A percentile compares a stretch with the other conserved stretches of the same genome.
Evolutionary conservation across 2,888 invertebrate species (phyloP).

Genomic region (Thymelicus acteon): DNA sequence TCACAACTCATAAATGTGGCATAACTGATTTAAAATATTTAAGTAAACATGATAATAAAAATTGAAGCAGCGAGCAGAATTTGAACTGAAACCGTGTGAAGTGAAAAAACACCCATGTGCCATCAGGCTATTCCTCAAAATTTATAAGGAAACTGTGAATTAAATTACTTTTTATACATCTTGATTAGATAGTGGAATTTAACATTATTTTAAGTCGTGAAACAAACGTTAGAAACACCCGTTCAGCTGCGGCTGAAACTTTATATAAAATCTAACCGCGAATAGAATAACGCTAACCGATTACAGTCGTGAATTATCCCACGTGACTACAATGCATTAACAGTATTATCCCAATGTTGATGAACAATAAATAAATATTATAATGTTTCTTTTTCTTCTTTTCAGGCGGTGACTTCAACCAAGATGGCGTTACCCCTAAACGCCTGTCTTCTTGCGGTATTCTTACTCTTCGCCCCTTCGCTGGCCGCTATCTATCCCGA

Average conservation of each 20-base stretch:
- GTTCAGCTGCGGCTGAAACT: slow-evolving; percentile 56
- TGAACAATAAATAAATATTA: slow-evolving; percentile 5
- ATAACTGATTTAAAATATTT: too few relatives aligned
- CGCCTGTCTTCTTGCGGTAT: slow-evolving; percentile 62
- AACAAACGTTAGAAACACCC: slow-evolving; percentile 11
- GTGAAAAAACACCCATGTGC: too few relatives aligned
- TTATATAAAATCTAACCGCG: slow-evolving; percentile 51
- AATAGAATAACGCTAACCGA: slow-evolving; percentile 54
- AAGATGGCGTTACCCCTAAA: slow-evolving; percentile 69
- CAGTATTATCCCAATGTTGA: background rate
- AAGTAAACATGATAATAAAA: too few relatives aligned
- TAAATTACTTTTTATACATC: too few relatives aligned
- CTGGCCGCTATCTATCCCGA: slow-evolving; percentile 78
- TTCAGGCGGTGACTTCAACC: slow-evolving; percentile 70
- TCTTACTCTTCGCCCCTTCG: slow-evolving; percentile 60
- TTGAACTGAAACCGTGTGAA: too few relatives aligned
- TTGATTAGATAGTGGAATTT: background rate
- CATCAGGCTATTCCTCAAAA: too few relatives aligned
- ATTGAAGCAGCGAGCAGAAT: too few relatives aligned
- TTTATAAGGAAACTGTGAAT: too few relatives aligned
- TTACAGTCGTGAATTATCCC: slow-evolving; percentile 45
- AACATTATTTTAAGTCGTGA: background rate
- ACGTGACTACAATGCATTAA: slow-evolving; percentile 23
- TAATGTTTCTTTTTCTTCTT: slow-evolving; percentile 50
- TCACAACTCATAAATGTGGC: too few relatives aligned